Percentiles rank a stretch among this genome's conserved stretches.
phyloP scores from a whole-genome alignment of 2,797 vertebrate species.

The Sebastes iracundus region DNA sequence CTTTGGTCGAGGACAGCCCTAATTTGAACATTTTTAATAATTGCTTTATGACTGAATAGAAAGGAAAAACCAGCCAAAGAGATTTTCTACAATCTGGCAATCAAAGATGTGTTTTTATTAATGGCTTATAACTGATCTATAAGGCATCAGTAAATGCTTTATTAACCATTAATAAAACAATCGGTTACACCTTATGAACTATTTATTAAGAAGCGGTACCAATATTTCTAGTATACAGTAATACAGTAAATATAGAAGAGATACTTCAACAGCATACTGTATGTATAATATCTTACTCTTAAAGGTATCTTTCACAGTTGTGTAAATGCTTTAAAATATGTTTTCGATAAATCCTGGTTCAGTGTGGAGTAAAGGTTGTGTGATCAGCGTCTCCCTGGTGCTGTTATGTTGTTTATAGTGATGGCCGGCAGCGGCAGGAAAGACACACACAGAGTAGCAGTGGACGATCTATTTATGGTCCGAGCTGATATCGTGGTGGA shows the following conservation, averaged over 20 bases:
- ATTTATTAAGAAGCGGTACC: background rate
- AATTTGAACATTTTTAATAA: background rate
- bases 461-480: conserved; percentile 64
- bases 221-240: background rate
- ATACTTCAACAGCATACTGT: background rate
- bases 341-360: background rate
- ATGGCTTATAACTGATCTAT: background rate
- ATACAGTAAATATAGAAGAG: background rate
- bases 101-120: background rate
- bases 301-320: background rate
- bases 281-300: background rate
- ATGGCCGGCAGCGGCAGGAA: conserved; percentile 42
- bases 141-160: background rate
- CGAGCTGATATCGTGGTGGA: conserved; percentile 64
- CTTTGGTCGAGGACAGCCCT: background rate
- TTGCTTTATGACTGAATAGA: background rate
- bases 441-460: conserved; percentile 49
- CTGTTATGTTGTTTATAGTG: conserved; percentile 57
- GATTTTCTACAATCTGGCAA: background rate
- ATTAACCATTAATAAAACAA: background rate
- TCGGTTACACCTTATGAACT: background rate
- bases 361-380: background rate
- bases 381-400: conserved; percentile 28
- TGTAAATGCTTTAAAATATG: background rate
- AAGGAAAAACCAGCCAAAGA: background rate